Conservation (phyloP, 1,140 invertebrate species). For the Phenacoccus solenopsis region DNA sequence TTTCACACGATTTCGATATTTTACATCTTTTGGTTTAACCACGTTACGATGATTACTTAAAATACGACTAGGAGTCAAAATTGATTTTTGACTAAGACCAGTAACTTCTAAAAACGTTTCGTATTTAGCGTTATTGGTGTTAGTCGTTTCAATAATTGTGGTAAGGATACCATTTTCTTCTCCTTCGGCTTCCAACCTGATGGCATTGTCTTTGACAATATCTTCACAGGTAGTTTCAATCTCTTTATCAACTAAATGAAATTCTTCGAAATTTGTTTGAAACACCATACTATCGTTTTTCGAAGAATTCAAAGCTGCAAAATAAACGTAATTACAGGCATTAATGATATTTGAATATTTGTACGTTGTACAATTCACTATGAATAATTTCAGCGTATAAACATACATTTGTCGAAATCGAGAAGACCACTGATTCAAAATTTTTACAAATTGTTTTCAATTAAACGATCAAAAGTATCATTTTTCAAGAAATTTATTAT, state of each 20-base stretch:
- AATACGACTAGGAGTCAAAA: slow-evolving; percentile 54
- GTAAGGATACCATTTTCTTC: neutral
- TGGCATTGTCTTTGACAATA: slow-evolving; percentile 42
- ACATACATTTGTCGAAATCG: too few relatives aligned
- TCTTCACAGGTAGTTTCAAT: slow-evolving; percentile 25
- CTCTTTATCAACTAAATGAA: slow-evolving; percentile 50
- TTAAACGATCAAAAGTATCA: too few relatives aligned
- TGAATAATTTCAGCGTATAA: too few relatives aligned
- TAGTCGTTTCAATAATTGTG: neutral
- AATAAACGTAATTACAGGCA: neutral
- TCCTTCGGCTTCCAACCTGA: slow-evolving; percentile 21
- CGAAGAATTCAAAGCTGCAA: neutral
- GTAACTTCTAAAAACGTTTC: slow-evolving; percentile 66
- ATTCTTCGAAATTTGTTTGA: slow-evolving; percentile 54
- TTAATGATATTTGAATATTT: too few relatives aligned
- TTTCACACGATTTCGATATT: slow-evolving; percentile 33
- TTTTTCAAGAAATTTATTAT: too few relatives aligned
- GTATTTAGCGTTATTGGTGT: slow-evolving; percentile 36
- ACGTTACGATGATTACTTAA: slow-evolving; percentile 62
- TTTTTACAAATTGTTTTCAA: too few relatives aligned
- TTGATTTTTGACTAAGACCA: slow-evolving; percentile 65
- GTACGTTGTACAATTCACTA: too few relatives aligned
- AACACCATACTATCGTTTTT: slow-evolving; percentile 13
- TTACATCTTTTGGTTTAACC: slow-evolving; percentile 63
- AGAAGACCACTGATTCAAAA: too few relatives aligned